Conservation (phyloP, 1,140 invertebrate genomes). For the Drosophila ironensis region DNA sequence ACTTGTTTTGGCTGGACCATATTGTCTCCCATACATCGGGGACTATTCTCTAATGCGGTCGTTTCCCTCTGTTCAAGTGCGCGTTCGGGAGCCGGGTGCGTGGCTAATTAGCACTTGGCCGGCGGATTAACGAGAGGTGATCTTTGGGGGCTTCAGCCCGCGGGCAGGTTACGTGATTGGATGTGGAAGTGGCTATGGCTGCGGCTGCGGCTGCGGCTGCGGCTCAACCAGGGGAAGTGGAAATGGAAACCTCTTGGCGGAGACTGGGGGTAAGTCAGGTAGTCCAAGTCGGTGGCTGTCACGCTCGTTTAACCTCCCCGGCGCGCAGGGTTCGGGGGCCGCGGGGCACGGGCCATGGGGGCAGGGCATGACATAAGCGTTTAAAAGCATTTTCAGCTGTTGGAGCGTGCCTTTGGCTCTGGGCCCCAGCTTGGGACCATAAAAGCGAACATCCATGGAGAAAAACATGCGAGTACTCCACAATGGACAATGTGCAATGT, state of each 20-base stretch:
- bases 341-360: background rate
- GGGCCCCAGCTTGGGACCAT: constrained; percentile 2
- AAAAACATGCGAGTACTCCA: too few relatives aligned
- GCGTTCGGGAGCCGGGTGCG: background rate
- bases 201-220: too few relatives aligned
- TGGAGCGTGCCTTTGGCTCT: constrained; percentile 28
- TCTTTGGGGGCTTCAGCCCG: background rate
- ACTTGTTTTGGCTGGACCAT: too few relatives aligned
- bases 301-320: constrained; percentile 63
- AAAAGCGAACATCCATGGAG: background rate
- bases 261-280: background rate
- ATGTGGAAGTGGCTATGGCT: too few relatives aligned
- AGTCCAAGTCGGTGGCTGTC: constrained; percentile 27
- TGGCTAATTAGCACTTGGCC: background rate
- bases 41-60: too few relatives aligned
- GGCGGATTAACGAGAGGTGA: background rate
- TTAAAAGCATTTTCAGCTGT: constrained; percentile 40
- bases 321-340: constrained; percentile 42
- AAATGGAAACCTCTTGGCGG: background rate
- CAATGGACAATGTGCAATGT: too few relatives aligned
- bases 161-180: background rate
- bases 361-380: constrained; percentile 46
- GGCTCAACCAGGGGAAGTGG: too few relatives aligned
- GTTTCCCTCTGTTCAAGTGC: too few relatives aligned
- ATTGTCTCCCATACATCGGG: too few relatives aligned